phyloP scores from a whole-genome alignment of 2,113 vertebrate genomes.

The Carollia perspicillata region DNA sequence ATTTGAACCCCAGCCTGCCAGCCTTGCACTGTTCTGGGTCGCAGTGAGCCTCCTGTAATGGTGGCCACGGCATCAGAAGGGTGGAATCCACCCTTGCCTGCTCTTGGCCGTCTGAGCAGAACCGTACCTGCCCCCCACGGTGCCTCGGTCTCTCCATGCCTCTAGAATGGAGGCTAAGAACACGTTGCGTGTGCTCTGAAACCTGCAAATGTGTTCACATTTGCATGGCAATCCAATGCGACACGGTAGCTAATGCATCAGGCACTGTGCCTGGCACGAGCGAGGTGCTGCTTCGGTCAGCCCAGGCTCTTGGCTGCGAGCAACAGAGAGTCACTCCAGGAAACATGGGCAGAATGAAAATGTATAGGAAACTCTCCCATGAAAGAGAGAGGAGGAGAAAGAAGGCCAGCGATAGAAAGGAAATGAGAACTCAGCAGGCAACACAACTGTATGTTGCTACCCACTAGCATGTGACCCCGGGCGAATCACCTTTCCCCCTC shows the following conservation, averaged over 20 bases:
- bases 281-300: neutral
- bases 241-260: neutral
- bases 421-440: neutral
- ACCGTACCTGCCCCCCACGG: accelerated
- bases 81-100: accelerated
- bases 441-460: neutral
- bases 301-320: neutral
- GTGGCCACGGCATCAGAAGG: neutral
- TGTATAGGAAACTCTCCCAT: neutral
- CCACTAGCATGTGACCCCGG: neutral
- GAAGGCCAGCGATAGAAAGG: neutral
- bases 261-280: neutral
- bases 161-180: neutral
- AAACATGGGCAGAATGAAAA: neutral
- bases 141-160: neutral
- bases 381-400: neutral
- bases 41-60: neutral
- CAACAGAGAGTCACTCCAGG: neutral
- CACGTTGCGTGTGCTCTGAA: neutral
- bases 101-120: neutral
- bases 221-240: neutral
- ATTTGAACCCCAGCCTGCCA: neutral
- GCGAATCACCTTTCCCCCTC: neutral
- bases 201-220: neutral
- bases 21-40: too few species aligned